Base-by-base conservation (phyloP, 1,140 invertebrate species). In the Drosophila tristis region DNA sequence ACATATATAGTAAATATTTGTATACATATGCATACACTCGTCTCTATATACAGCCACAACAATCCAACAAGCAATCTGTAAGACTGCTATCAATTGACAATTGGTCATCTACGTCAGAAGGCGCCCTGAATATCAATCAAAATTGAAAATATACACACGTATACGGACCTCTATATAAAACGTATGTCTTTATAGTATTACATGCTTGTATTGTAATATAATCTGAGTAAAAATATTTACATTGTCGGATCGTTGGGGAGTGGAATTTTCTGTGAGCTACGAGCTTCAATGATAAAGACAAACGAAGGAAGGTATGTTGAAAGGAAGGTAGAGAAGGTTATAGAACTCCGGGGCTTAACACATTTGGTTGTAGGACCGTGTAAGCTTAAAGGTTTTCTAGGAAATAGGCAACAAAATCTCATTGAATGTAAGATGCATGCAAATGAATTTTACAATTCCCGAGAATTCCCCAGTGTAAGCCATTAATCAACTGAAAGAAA, bases 81-180 rank as follows among this genome's bases (percentile, higher is more conserved):
- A 8, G 31, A n/a, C 20, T 50, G 50, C 39, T 70, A 71, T 70
- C 56, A 75, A 63, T 84, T 78, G 51, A 59, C 54, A 56, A 45
- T 51, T 56, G 39, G 15, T 57, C 57, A 58, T 42, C 61, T 57
- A 84, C 75, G 80, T 84, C 62, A 72, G 54, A 63, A 57, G 43
- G 25, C 23, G 62, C 58, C 50, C 49, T 66, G 65, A 45, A 58
- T 61, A 85, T 80, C 76, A 80, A 80, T 76, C 44, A 65, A 76
- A 71, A 58, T 49, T 50, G 5, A 20, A 57, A 31, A 65, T 20
- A 44, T 56, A 62, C 31, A 51, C 15, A 20, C 23, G 23, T 8
- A 25, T 51, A 66, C 3, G 35, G 13, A 13, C 11, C 9, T 35
- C 3, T 11, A 13, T 39, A 39, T 11, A 11, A 47, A 5, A 13